phyloP scores from a whole-genome alignment of 2,797 vertebrate species.

The Apogon talboti region DNA sequence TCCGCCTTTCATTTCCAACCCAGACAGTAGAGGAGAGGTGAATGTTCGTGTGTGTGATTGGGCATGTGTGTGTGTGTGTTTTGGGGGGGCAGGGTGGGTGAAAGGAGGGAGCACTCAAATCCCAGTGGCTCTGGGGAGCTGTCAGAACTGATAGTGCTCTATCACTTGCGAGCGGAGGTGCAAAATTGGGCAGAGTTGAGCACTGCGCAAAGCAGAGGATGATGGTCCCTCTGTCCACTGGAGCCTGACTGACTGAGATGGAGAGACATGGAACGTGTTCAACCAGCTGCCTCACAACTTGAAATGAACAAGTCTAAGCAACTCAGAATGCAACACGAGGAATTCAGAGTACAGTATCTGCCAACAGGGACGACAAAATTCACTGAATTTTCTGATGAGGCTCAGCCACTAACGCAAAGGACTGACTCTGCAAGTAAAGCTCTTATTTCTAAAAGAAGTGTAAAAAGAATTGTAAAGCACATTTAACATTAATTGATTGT shows the following conservation, averaged over 20 bases:
- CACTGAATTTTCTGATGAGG: conserved; percentile 10
- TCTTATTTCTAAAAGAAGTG: conserved; percentile 9
- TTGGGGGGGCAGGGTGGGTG: conserved; percentile 57
- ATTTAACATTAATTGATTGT: neutral
- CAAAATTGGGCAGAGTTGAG: conserved; percentile 83
- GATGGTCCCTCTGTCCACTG: conserved; percentile 78
- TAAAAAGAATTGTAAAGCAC: too few species aligned
- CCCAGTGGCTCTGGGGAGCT: conserved; percentile 82
- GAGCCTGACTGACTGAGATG: conserved; percentile 79
- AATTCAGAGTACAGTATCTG: conserved; percentile 48
- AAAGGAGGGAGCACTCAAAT: conserved; percentile 79
- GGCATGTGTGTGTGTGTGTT: conserved; percentile 25
- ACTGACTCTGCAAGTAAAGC: conserved; percentile 4
- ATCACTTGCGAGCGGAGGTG: conserved; percentile 84
- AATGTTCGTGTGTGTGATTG: conserved; percentile 21
- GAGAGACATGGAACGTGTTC: conserved; percentile 74
- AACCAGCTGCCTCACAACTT: conserved; percentile 65
- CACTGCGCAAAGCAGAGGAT: conserved; percentile 76
- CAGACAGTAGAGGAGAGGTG: conserved; percentile 62
- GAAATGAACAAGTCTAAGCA: conserved; percentile 64
- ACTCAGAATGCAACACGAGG: conserved; percentile 55
- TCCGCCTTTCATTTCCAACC: conserved; percentile 78
- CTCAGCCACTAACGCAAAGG: conserved; percentile 43
- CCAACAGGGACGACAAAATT: conserved; percentile 29
- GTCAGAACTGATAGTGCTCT: conserved; percentile 87